Base-by-base conservation (phyloP, 1,140 invertebrate species). In the Aphis craccivora region DNA sequence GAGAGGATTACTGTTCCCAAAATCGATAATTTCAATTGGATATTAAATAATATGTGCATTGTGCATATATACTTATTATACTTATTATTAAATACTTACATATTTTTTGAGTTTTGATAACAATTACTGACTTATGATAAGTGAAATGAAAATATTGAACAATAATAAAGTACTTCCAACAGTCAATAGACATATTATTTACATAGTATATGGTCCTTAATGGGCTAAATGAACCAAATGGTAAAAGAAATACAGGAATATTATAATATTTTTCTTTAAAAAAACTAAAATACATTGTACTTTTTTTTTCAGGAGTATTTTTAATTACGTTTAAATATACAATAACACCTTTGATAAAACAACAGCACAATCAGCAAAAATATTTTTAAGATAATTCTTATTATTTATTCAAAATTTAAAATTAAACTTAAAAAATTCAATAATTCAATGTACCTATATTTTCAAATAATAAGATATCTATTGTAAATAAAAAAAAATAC, bases 341-440 rank as follows among this genome's bases (percentile, higher is more conserved):
- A 51, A 51, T 18, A 51, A 51, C 1, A 51, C 48, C 48, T 51
- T 76, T 76, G 4, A 76, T 76, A 76, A n/a, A 76, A 76, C n/a
- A n/a, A 20, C 14, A 20, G 48, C n/a, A 5, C 11, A 35, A 35
- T n/a, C 14, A 76, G 11, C 0, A 76, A n/a, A 76, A 76, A 18
- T n/a, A 76, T 76, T n/a, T 76, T 76, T 30, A 76, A 76, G n/a
- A 76, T 20, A 5, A 76, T 76, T 76, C 14, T 76, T 76, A 67
- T 76, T n/a, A 76, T 76, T 76, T 76, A 76, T 76, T 76, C 60
- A 67, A 76, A 76, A 76, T 76, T 76, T 76, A 18, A 67, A 76
- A 76, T n/a, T 76, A 1, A 76, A 76, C 60, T 35, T 60, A 60
- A 76, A 76, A 67, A 76, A 18, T 11, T n/a, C 11, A 76, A n/a